These are phyloP conservation scores for Physella acuta DNA, from an alignment of 1,140 invertebrate species.

Conservation along the genomic window DNA sequence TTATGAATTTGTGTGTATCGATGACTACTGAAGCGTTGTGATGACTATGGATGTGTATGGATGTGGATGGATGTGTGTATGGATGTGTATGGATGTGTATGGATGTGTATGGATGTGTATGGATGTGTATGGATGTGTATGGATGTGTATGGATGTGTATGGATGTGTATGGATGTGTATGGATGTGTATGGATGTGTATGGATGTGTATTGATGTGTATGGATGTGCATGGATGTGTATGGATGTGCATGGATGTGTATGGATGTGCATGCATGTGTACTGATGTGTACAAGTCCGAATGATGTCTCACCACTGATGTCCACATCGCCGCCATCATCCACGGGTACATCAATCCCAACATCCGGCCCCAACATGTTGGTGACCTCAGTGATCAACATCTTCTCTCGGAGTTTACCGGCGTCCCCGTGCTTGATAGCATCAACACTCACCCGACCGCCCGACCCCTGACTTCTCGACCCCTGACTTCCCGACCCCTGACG, in stretches of 20 bases:
- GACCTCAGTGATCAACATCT: neutral
- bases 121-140: neutral
- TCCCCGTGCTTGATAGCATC: neutral
- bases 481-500: too few species aligned
- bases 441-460: neutral
- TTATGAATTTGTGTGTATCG: neutral
- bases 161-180: too few species aligned
- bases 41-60: too few species aligned
- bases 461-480: too few species aligned
- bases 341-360: neutral
- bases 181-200: too few species aligned
- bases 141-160: too few species aligned
- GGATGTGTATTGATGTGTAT: too few species aligned
- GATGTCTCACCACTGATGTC: neutral
- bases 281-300: too few species aligned
- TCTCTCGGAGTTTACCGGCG: neutral
- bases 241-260: too few species aligned
- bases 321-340: neutral
- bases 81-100: neutral
- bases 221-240: too few species aligned
- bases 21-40: neutral
- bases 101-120: neutral
- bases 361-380: neutral
- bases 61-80: neutral
- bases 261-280: too few species aligned